Evolutionary conservation across 1,140 invertebrate genomes (phyloP).

Genomic region (Palaemon carinicauda): DNA sequence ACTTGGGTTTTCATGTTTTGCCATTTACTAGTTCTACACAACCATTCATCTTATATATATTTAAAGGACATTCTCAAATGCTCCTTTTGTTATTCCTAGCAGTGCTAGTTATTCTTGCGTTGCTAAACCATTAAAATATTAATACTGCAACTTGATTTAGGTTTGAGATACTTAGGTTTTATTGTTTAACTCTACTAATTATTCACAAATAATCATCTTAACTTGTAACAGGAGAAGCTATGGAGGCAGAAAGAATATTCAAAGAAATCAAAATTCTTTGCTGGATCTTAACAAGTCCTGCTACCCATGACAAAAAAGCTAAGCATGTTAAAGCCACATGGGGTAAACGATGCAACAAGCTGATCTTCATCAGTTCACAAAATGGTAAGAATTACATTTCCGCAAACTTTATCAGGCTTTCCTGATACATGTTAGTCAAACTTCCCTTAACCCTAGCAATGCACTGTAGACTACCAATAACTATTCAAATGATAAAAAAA

Average conservation of each 20-base stretch:
- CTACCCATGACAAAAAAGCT: slow-evolving; percentile 88
- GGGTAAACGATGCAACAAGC: slow-evolving; percentile 34
- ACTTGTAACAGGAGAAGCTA: not conserved
- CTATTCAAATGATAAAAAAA: too few relatives aligned
- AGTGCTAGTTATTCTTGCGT: too few relatives aligned
- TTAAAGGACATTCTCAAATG: too few relatives aligned
- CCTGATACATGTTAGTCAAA: too few relatives aligned
- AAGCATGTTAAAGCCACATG: slow-evolving; percentile 85
- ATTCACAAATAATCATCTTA: not conserved
- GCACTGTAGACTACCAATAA: too few relatives aligned
- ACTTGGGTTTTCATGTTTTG: too few relatives aligned
- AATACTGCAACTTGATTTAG: too few relatives aligned
- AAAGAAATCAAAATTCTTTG: slow-evolving; percentile 83
- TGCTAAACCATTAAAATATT: too few relatives aligned
- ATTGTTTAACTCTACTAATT: not conserved
- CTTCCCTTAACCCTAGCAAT: too few relatives aligned
- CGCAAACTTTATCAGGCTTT: not conserved
- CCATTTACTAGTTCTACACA: too few relatives aligned
- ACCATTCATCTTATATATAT: not conserved
- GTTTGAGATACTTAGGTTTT: too few relatives aligned
- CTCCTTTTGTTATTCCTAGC: too few relatives aligned
- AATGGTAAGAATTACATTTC: slow-evolving; percentile 2
- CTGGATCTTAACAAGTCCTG: slow-evolving; percentile 94
- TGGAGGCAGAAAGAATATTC: slow-evolving; percentile 68
- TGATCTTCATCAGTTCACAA: slow-evolving; percentile 45